phyloP scores from a whole-genome alignment of 2,797 vertebrate species.

The Gorsachius magnificus region DNA sequence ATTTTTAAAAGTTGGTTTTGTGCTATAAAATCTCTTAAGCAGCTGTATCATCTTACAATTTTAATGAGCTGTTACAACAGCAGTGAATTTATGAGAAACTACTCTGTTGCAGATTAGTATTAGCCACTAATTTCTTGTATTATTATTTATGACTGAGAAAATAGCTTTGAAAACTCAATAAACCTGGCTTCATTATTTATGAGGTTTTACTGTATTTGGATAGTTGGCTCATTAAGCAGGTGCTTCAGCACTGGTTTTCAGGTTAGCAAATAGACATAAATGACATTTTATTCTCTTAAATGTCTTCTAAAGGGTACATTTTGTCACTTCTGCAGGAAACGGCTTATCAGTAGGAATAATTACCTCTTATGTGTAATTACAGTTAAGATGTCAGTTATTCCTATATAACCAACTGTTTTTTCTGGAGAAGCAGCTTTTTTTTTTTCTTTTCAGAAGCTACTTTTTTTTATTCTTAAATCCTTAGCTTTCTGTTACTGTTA shows the following conservation, averaged over 20 bases:
- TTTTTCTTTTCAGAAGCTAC: neutral
- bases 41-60: neutral
- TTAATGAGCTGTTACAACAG: slow-evolving; percentile 31
- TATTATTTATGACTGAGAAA: slow-evolving; percentile 51
- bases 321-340: neutral
- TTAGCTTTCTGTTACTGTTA: neutral
- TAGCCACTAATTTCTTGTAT: slow-evolving; percentile 21
- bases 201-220: slow-evolving; percentile 20
- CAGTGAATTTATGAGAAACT: slow-evolving; percentile 30
- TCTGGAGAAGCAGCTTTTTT: neutral
- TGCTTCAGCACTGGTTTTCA: neutral
- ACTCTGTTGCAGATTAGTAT: slow-evolving; percentile 8
- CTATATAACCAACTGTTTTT: neutral
- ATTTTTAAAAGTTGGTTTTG: neutral
- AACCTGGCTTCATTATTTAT: slow-evolving; percentile 31
- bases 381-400: neutral
- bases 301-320: neutral
- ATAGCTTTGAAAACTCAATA: slow-evolving; percentile 42
- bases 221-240: slow-evolving; percentile 29
- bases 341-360: neutral
- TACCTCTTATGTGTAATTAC: neutral
- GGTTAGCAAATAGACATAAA: slow-evolving; percentile 17
- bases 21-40: slow-evolving; percentile 10
- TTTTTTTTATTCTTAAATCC: neutral
- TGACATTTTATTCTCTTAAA: neutral